Evolutionary conservation across 2,797 vertebrate genomes (phyloP).

Genomic region (Phaenicophaeus curvirostris): DNA sequence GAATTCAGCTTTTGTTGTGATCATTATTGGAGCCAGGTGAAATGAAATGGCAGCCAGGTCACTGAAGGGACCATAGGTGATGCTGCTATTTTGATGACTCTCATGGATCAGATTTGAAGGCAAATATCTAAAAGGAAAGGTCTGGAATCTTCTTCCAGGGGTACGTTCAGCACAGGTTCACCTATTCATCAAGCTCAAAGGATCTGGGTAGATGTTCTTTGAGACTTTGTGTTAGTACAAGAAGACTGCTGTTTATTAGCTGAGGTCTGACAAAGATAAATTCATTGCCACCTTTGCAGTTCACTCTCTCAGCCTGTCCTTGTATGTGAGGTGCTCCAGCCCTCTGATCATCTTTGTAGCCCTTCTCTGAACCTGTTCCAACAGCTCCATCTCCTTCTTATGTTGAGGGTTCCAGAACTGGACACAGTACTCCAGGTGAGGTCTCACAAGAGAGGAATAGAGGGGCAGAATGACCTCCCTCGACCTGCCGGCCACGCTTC

Average conservation of each 20-base stretch:
- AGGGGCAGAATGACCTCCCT: no score
- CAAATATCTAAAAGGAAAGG: not conserved
- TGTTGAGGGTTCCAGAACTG: no score
- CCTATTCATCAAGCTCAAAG: not conserved
- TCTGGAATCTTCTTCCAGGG: not conserved
- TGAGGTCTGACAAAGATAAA: not conserved
- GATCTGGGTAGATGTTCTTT: not conserved
- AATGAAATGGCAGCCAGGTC: fast-evolving
- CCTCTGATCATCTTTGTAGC: no score
- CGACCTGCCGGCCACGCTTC: no score
- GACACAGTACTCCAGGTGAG: no score
- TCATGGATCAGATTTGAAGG: not conserved
- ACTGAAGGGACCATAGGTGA: not conserved
- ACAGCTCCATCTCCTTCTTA: no score
- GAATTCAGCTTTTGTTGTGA: not conserved
- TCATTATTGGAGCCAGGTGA: fast-evolving
- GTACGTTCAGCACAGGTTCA: not conserved
- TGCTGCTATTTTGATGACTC: fast-evolving
- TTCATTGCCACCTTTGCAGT: not conserved
- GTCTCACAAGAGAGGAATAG: no score
- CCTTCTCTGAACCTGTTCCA: no score
- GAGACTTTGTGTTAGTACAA: not conserved
- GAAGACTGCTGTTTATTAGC: not conserved
- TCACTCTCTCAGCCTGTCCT: no score
- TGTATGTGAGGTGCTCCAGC: no score